phyloP scores from a whole-genome alignment of 64 coral and sea anemone genomes.

The Pocillopora verrucosa region DNA sequence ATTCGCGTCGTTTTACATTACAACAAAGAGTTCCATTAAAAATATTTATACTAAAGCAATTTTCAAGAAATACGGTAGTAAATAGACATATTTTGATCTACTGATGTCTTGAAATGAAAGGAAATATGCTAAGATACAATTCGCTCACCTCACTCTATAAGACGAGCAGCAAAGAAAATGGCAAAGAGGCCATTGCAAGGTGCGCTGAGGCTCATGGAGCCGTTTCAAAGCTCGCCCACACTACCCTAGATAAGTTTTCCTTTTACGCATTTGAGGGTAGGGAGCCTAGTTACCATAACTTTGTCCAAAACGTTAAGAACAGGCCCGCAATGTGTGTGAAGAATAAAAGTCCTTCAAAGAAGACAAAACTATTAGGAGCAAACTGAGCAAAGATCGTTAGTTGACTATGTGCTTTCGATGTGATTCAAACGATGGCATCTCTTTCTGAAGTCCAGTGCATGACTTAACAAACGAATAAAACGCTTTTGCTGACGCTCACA shows the following conservation, averaged over 20 bases:
- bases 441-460: no score
- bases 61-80: background rate
- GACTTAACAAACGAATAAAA: no score
- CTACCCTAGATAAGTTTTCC: background rate
- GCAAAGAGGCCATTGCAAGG: slow-evolving; percentile 66
- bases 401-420: no score
- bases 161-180: slow-evolving; percentile 71
- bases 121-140: slow-evolving; percentile 24
- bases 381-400: no score
- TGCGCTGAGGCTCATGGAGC: slow-evolving; percentile 49
- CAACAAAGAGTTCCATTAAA: background rate
- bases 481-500: no score
- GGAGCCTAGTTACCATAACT: background rate
- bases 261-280: background rate
- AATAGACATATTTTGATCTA: background rate
- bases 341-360: no score
- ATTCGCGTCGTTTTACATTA: background rate
- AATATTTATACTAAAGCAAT: background rate
- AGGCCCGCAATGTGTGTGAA: no score
- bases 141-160: slow-evolving; percentile 48
- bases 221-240: background rate
- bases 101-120: slow-evolving; percentile 45
- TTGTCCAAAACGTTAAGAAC: no score
- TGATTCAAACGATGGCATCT: no score
- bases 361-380: no score